A percentile compares a stretch with the other conserved stretches of the same genome.
Evolutionary conservation across 1,140 invertebrate genomes (phyloP).

Genomic region (Theocolax elegans): DNA sequence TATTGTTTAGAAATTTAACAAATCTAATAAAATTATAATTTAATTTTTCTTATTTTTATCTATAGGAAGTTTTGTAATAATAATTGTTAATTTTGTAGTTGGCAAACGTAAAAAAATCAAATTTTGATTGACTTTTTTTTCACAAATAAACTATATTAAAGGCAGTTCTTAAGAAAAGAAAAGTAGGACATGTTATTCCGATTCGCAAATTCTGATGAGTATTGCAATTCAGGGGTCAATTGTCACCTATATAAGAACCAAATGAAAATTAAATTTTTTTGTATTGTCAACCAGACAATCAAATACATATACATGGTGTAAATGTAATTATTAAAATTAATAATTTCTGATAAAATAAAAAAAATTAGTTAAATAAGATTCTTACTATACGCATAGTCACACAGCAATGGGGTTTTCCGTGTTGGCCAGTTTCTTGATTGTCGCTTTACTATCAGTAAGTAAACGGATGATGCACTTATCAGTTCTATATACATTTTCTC

Average conservation of each 20-base stretch:
- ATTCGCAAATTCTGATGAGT: slow-evolving; percentile 22
- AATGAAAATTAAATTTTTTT: background rate
- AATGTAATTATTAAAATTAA: background rate
- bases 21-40: too few relatives aligned
- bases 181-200: slow-evolving; percentile 3
- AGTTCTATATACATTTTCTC: background rate
- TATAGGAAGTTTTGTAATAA: too few relatives aligned
- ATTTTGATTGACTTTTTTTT: too few relatives aligned
- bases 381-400: too few relatives aligned
- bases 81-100: too few relatives aligned
- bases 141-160: too few relatives aligned
- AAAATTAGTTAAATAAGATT: too few relatives aligned
- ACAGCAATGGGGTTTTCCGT: slow-evolving; percentile 21
- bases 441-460: slow-evolving; percentile 38
- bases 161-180: too few relatives aligned
- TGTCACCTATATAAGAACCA: slow-evolving; percentile 32
- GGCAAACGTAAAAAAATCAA: too few relatives aligned
- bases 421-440: slow-evolving; percentile 1
- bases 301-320: background rate
- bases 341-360: too few relatives aligned
- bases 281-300: slow-evolving; percentile 16
- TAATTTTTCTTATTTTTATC: too few relatives aligned
- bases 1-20: too few relatives aligned
- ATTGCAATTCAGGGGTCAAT: slow-evolving; percentile 5
- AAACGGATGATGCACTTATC: slow-evolving; percentile 6